Evolutionary conservation across 2,888 invertebrate species (phyloP).

Genomic region (Penaeus monodon): DNA sequence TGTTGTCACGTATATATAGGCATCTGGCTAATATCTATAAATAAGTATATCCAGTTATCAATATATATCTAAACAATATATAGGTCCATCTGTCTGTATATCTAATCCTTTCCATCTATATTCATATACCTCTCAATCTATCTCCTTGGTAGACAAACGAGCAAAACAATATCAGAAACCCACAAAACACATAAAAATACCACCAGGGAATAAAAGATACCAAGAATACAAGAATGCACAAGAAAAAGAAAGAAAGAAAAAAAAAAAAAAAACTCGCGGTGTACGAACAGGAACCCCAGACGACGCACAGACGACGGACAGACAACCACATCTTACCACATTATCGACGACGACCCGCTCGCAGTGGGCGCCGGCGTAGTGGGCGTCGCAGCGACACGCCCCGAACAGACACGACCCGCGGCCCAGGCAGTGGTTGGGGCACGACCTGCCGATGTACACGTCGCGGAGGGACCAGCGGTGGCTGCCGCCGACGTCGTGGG

Average conservation of each 20-base stretch:
- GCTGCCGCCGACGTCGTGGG: slow-evolving; percentile 42
- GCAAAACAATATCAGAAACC: not conserved
- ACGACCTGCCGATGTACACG: slow-evolving; percentile 57
- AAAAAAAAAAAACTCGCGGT: no score
- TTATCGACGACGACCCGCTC: slow-evolving; percentile 53
- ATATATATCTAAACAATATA: no score
- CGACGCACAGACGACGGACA: not conserved
- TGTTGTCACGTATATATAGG: not conserved
- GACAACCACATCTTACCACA: slow-evolving; percentile 46
- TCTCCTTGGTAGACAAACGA: not conserved
- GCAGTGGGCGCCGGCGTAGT: slow-evolving; percentile 55
- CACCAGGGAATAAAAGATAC: no score
- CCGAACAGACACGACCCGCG: slow-evolving; percentile 57
- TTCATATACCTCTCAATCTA: slow-evolving; percentile 14
- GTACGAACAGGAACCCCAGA: no score
- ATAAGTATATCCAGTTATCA: no score
- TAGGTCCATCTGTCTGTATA: no score
- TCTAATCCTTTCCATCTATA: not conserved
- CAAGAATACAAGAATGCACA: no score
- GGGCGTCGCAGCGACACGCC: slow-evolving; percentile 50
- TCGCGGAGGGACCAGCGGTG: slow-evolving; percentile 61
- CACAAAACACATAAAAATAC: no score
- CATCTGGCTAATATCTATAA: not conserved
- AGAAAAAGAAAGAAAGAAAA: no score
- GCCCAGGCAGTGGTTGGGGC: slow-evolving; percentile 59